Evolutionary conservation across 2,797 vertebrate genomes (phyloP).

Genomic region (Caiman crocodilus): DNA sequence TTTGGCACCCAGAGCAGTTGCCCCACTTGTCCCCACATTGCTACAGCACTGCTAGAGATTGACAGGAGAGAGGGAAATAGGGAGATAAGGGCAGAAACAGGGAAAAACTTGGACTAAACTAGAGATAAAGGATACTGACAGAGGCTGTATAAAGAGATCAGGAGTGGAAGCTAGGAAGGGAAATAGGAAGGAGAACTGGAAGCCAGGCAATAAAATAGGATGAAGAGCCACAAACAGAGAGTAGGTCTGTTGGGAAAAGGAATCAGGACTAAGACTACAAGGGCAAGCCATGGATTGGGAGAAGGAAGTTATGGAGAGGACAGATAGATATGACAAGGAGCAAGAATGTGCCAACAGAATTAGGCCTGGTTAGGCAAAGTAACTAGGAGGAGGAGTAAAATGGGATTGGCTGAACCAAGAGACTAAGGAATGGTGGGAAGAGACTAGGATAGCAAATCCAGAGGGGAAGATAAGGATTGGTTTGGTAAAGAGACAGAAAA

Average conservation of each 20-base stretch:
- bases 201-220: neutral
- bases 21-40: no score
- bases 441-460: no score
- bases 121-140: neutral
- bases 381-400: neutral
- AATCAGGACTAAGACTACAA: neutral
- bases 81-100: neutral
- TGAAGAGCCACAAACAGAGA: no score
- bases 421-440: no score
- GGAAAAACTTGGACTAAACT: neutral
- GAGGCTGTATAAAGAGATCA: neutral
- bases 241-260: neutral
- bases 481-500: neutral
- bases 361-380: neutral
- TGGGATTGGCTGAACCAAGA: neutral
- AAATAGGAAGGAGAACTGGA: neutral
- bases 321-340: neutral
- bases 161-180: neutral
- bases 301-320: neutral
- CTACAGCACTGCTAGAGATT: no score
- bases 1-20: no score
- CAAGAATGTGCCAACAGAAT: neutral
- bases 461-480: no score
- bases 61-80: no score
- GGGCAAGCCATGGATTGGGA: neutral